A percentile compares a stretch with the other conserved stretches of the same genome.
phyloP scores from a whole-genome alignment of 2,113 vertebrate genomes.

The Pterocles gutturalis region DNA sequence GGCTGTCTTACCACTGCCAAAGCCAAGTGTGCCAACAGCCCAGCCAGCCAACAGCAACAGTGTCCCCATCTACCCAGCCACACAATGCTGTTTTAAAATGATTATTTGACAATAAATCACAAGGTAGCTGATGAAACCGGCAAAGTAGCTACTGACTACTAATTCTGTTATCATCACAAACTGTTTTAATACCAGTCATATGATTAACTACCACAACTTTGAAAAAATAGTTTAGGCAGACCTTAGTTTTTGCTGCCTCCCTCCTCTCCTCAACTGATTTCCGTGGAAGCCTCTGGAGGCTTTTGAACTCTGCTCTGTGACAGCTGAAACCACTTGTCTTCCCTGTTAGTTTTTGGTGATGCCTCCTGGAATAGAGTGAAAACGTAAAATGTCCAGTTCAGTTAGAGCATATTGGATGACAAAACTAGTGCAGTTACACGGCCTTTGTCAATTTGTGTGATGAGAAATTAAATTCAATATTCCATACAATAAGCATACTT shows the following conservation, averaged over 20 bases:
- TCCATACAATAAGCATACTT: neutral
- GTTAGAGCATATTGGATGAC: neutral
- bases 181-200: neutral
- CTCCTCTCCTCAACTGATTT: neutral
- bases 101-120: neutral
- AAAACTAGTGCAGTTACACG: neutral
- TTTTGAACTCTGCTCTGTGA: neutral
- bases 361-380: neutral
- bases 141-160: neutral
- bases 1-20: neutral
- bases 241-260: neutral
- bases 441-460: neutral
- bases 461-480: conserved; percentile 2
- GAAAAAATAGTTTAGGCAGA: neutral
- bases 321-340: neutral
- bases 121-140: neutral
- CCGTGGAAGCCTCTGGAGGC: neutral
- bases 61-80: neutral
- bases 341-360: neutral
- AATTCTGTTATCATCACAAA: fast-evolving
- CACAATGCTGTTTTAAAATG: neutral
- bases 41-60: neutral
- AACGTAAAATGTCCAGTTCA: neutral
- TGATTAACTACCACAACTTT: neutral
- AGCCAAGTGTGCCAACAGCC: fast-evolving